A percentile compares a stretch with the other conserved stretches of the same genome.
Conservation (phyloP, 2,888 invertebrate species). For the Hybos culiciformis region DNA sequence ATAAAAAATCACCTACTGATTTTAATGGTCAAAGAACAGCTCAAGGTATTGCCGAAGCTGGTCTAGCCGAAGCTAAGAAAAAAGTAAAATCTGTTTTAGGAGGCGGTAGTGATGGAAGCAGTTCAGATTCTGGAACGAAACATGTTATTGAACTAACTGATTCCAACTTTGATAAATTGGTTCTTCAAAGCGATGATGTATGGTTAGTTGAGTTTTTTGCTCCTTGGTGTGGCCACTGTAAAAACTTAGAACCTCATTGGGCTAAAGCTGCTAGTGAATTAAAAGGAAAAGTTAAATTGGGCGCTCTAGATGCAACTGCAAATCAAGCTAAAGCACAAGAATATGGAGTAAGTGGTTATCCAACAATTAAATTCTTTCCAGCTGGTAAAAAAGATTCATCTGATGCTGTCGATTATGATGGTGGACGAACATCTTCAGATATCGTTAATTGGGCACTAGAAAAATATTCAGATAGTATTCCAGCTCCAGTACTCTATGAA, state of each 20-base stretch:
- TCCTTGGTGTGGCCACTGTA: slow-evolving; percentile 95
- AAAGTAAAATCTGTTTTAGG: slow-evolving; percentile 59
- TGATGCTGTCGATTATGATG: slow-evolving; percentile 74
- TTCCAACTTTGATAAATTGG: slow-evolving; percentile 84
- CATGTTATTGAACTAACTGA: slow-evolving; percentile 87
- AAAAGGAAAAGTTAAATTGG: slow-evolving; percentile 92
- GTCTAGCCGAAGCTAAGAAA: slow-evolving; percentile 59
- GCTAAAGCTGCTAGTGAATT: slow-evolving; percentile 85
- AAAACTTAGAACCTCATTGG: slow-evolving; percentile 94
- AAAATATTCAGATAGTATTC: slow-evolving; percentile 72
- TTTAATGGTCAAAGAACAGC: slow-evolving; percentile 79
- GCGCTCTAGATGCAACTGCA: slow-evolving; percentile 91
- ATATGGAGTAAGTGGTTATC: slow-evolving; percentile 86
- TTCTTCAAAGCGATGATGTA: slow-evolving; percentile 83
- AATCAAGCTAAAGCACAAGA: slow-evolving; percentile 68
- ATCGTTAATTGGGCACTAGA: slow-evolving; percentile 84
- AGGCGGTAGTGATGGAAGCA: slow-evolving; percentile 28
- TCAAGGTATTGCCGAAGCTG: slow-evolving; percentile 71
- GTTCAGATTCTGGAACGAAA: slow-evolving; percentile 17
- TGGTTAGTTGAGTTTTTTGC: slow-evolving; percentile 99
- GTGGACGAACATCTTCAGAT: slow-evolving; percentile 78
- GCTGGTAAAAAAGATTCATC: slow-evolving; percentile 56
- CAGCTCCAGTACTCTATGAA: slow-evolving; percentile 79
- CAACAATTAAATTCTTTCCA: slow-evolving; percentile 87
- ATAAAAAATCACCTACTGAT: slow-evolving; percentile 70